A percentile compares a stretch with the other conserved stretches of the same genome.
Conservation (phyloP, 1,140 invertebrate genomes). For the Alviniconcha marisindica region DNA sequence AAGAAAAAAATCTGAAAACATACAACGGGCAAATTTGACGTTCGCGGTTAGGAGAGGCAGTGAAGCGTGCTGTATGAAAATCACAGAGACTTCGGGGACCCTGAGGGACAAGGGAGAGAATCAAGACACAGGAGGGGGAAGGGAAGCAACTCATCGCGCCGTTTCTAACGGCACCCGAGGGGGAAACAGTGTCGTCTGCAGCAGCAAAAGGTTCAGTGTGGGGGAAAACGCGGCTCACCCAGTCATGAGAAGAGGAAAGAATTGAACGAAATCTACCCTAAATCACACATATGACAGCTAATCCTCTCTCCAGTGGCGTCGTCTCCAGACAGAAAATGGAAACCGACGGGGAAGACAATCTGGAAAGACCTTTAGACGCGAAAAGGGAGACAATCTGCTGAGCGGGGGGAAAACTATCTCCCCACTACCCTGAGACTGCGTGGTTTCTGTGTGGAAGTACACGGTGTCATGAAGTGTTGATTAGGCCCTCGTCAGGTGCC, state of each 20-base stretch:
- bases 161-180: background rate
- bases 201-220: background rate
- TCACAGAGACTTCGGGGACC: background rate
- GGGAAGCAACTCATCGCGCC: background rate
- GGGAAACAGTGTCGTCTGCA: background rate
- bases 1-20: background rate
- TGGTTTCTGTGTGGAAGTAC: background rate
- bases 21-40: too few relatives aligned
- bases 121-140: background rate
- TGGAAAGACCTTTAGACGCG: background rate
- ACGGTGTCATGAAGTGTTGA: too few relatives aligned
- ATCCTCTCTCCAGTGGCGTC: background rate
- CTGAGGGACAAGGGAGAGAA: background rate
- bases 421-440: background rate
- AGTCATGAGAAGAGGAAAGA: background rate
- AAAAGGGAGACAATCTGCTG: background rate
- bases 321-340: background rate
- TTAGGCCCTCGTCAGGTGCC: too few relatives aligned
- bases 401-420: too few relatives aligned
- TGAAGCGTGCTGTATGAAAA: background rate
- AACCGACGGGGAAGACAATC: background rate
- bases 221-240: background rate
- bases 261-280: conserved; percentile 4
- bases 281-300: conserved; percentile 32
- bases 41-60: background rate